Evolutionary conservation across 2,888 invertebrate species (phyloP).

Genomic region (Pharmacophagus antenor): DNA sequence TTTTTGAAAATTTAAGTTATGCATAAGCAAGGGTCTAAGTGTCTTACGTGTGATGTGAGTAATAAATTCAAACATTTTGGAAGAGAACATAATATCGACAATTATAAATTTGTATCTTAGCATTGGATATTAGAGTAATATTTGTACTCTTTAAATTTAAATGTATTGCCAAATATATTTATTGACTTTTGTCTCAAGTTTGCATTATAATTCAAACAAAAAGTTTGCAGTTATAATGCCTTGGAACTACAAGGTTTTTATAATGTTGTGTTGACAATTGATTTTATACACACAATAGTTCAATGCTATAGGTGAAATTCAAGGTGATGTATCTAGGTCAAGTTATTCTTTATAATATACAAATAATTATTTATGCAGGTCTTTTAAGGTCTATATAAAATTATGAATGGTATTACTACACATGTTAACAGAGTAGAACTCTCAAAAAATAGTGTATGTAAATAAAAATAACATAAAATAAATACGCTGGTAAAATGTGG

Average conservation of each 20-base stretch:
- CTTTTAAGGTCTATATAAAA: conserved; percentile 45
- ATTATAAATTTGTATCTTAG: not conserved
- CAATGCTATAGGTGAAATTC: conserved; percentile 41
- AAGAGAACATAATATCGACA: not conserved
- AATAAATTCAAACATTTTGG: no score
- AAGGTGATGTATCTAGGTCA: conserved; percentile 47
- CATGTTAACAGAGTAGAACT: not conserved
- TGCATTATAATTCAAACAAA: not conserved
- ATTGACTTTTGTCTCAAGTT: not conserved
- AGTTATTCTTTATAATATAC: conserved; percentile 48
- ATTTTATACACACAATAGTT: conserved; percentile 16
- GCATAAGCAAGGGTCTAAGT: no score
- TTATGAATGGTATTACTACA: not conserved
- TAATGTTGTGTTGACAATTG: conserved; percentile 2
- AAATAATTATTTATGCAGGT: conserved; percentile 45
- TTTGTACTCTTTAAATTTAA: not conserved
- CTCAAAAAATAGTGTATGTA: conserved; percentile 30
- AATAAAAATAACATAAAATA: conserved; percentile 33
- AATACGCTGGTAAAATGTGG: conserved; percentile 20
- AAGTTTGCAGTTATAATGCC: not conserved
- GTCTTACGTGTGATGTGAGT: no score
- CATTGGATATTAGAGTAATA: not conserved
- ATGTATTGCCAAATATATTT: not conserved
- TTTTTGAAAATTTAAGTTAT: no score
- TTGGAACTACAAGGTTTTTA: not conserved